Base-by-base conservation (phyloP, 2,888 invertebrate species). In the Sipha maydis region DNA sequence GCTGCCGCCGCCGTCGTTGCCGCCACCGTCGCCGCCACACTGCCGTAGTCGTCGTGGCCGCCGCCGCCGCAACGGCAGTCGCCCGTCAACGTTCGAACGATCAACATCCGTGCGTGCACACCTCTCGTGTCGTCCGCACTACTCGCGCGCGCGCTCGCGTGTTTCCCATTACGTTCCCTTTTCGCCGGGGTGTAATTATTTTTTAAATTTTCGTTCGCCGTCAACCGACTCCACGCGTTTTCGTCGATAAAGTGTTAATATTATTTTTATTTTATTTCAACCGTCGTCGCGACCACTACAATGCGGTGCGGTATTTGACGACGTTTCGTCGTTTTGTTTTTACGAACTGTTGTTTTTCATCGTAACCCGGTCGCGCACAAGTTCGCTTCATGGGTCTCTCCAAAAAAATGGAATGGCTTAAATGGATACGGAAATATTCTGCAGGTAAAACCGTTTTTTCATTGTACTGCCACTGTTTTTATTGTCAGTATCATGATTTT, bases 381-480 rank as follows among this genome's bases (percentile, higher is more conserved):
- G 28, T n/a, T 79, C 54, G 79, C 34, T 25, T 38, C 61, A 73
- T 82, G 88, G 82, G 88, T n/a, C 61, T 82, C 75, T 4, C 48
- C 25, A 88, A 82, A 41, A 88, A 88, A 48, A 82, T 88, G 88
- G 88, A 82, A 41, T 88, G 88, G 88, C 48, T 88, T 7, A 88
- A 75, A 19, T 88, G 88, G 88, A 82, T 88, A 88, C 75, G 82
- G 25, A 88, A 88, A 82, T 88, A 88, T n/a, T 88, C 88, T 31
- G n/a, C 78, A 56, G 88, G 88, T 88, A 75, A 80, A 17, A 3
- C n/a, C 31, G 38, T 71, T 1, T 71, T 71, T 71, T 71, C 28
- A 31, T 3, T 11, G 5, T 28, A 9, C 11, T 69, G n/a, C 28
- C 9, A 67, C 9, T 7, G 7, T 69, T 69, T n/a, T 0, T 25